Evolutionary conservation across 2,113 vertebrate genomes (phyloP), one percentile per base, ranked within the genome.

Genomic region (Corythaixoides concolor): DNA sequence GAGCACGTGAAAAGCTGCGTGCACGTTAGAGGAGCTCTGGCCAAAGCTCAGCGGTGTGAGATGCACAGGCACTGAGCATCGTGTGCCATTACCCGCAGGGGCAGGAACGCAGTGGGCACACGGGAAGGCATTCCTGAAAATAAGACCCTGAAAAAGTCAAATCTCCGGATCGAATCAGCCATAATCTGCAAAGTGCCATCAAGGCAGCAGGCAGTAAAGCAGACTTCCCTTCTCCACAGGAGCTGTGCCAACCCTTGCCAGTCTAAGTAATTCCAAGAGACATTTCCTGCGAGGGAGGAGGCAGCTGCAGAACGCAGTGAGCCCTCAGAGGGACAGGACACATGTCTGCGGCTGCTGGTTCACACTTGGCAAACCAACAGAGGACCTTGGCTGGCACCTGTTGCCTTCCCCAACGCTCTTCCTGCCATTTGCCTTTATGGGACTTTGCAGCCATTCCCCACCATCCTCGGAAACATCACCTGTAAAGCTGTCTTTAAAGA

Each of bases 1-100:
- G 26, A 49, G 14, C 39, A 10, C 2, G 16, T n/a, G 6, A 33
- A 53, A 53, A 56, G 12, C 55, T 8, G 10, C 2, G 2, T 15
- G 41, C 30, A 2, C 0, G 7, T 41, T 23, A 23, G n/a, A 47
- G 53, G 21, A 60, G 55, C 60, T 68, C 9, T 5, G 1, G 6
- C 28, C 50, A 53, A 45, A 45, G 37, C 52, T 18, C 23, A 10
- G 53, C 59, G 53, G 28, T 5, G 1, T 1, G 7, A 52, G 64
- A 37, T 3, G 21, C 35, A 5, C 5, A 2, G 22, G 66, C 1
- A 2, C 67, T 8, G 24, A 30, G n/a, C 53, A 37, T 13, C 12
- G 2, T 2, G 8, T 0, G 41, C 14, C 9, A 24, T 6, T n/a
- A 13, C 15, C 37, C 14, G 81, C 60, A 22, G 23, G 37, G 18